These are phyloP conservation scores for Papilio elwesi DNA, from an alignment of 2,888 invertebrate genomes.

Conservation along the genomic window DNA sequence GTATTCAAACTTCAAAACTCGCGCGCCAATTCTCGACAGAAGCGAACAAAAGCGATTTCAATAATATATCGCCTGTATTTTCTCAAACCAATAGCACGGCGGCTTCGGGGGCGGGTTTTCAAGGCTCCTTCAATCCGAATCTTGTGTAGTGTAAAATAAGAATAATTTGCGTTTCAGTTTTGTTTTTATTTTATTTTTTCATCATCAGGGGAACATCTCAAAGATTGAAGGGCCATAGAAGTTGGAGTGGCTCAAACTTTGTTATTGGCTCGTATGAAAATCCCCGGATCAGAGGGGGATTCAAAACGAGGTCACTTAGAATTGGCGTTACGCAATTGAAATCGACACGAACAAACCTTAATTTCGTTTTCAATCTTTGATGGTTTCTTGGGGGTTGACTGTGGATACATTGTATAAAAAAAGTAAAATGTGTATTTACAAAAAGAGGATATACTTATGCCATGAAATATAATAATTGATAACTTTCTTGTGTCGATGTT, in stretches of 20 bases:
- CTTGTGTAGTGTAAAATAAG: conserved; percentile 69
- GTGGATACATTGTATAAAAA: conserved; percentile 1
- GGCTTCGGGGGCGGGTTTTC: conserved; percentile 56
- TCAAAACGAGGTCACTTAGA: conserved; percentile 72
- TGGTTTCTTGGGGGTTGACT: conserved; percentile 30
- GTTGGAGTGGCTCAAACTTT: conserved; percentile 74
- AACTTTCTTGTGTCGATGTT: neutral
- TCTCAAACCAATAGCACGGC: conserved; percentile 57
- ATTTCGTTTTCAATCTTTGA: conserved; percentile 35
- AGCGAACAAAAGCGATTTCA: conserved; percentile 65
- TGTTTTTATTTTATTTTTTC: conserved; percentile 62
- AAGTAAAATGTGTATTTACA: neutral
- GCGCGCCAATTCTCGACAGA: conserved; percentile 54
- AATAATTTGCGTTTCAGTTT: conserved; percentile 71
- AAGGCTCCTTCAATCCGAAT: conserved; percentile 58
- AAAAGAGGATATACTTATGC: neutral
- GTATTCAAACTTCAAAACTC: conserved; percentile 46
- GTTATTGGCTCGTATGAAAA: conserved; percentile 77
- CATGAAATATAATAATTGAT: neutral
- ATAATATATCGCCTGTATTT: conserved; percentile 57
- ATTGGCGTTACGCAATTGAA: conserved; percentile 41
- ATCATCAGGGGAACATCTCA: conserved; percentile 71
- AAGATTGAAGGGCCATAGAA: conserved; percentile 74
- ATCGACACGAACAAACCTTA: conserved; percentile 38
- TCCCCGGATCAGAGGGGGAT: conserved; percentile 64